Base-by-base conservation (phyloP, 2,888 invertebrate genomes). In the Cylindroiulus punctatus region DNA sequence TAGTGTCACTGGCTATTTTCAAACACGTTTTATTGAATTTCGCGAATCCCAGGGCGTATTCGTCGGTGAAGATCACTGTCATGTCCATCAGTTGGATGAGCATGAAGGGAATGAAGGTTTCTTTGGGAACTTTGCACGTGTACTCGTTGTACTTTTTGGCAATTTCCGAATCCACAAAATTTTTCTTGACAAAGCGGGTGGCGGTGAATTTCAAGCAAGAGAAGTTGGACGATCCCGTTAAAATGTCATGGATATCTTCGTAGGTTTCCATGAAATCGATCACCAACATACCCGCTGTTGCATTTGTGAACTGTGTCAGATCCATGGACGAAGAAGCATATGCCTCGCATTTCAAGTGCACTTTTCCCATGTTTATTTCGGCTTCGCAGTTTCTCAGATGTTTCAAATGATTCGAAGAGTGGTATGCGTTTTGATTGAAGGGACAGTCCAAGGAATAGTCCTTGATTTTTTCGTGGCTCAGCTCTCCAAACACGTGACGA, bases 41-140 rank as follows among this genome's bases (percentile, higher is more conserved):
- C 17, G 12, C 32, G 17, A 42, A 2, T 19, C 84, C 84, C 17
- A 84, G 47, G 26, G 84, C 52, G 17, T 52, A 52, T 19, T 84
- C 84, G 7, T 30, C 52, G 19, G n/a, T 44, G 32, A 22, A 84
- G 32, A 12, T 57, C 17, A 84, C 30, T 30, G 17, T 1, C 44
- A 47, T 57, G 52, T 84, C 47, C 40, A 84, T 47, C 0, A 84
- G 19, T 10, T 44, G 84, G 44, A 84, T 84, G 26, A 57, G 47
- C 84, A 84, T 84, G 30, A 84, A 26, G 0, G 84, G 84, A 47
- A 84, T 52, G 12, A 84, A 84, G 32, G 40, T 40, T 32, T 52
- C 44, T 19, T 14, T 17, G 12, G 44, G 44, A 17, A 84, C 17
- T 8, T 40, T 42, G 47, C 52, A 84, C 5, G 44, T 84, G 52